Conservation (phyloP, 2,888 invertebrate genomes). For the Petrolisthes cinctipes region DNA sequence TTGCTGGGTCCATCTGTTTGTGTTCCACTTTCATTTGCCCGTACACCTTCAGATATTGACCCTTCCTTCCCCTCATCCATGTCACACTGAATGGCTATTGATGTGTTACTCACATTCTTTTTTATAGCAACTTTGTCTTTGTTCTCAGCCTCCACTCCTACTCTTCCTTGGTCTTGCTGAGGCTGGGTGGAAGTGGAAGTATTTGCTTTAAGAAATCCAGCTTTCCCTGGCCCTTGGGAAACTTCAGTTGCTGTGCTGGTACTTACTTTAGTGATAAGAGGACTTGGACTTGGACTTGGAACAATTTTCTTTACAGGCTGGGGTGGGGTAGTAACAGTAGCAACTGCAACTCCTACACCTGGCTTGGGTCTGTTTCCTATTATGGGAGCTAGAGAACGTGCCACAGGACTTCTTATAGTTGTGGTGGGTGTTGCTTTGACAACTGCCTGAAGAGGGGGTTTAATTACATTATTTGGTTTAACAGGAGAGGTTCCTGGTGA, state of each 20-base stretch:
- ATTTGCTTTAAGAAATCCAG: not conserved
- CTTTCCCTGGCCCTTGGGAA: not conserved
- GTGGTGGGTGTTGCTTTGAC: not conserved
- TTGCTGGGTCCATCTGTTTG: constrained; percentile 65
- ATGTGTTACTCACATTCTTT: constrained; percentile 47
- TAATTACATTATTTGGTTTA: constrained; percentile 34
- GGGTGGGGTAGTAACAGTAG: not conserved
- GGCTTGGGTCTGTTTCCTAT: constrained; percentile 35
- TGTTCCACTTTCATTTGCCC: constrained; percentile 63
- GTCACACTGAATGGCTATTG: constrained; percentile 65
- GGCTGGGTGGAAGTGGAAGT: constrained; percentile 4
- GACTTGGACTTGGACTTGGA: not conserved
- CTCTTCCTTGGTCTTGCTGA: constrained; percentile 27
- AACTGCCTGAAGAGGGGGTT: not conserved
- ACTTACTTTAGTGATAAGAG: not conserved
- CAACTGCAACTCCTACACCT: not conserved
- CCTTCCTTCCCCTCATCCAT: constrained; percentile 57
- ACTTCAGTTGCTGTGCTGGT: constrained; percentile 20
- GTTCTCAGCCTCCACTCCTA: constrained; percentile 24
- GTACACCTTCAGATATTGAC: constrained; percentile 37
- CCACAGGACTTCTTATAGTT: constrained; percentile 30
- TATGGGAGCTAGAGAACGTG: constrained; percentile 36
- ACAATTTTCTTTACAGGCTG: constrained; percentile 13
- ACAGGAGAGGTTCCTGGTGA: constrained; percentile 53
- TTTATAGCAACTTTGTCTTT: constrained; percentile 8